Conservation (phyloP, 2,113 vertebrate genomes). For the Oncorhynchus clarkii region DNA sequence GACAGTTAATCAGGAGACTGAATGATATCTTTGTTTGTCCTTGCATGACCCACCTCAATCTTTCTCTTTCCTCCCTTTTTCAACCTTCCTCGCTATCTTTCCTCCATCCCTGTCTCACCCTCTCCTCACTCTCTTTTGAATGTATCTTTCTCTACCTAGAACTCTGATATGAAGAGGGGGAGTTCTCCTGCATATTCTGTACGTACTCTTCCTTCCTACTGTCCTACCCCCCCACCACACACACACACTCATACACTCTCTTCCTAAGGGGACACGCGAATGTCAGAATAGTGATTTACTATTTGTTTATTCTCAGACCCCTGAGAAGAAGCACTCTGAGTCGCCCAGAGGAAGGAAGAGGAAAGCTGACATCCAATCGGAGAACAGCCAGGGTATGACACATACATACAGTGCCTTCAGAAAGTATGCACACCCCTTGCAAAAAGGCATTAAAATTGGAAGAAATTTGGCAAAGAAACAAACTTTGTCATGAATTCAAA, state of each 20-base stretch:
- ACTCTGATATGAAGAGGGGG: slow-evolving; percentile 77
- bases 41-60: slow-evolving; percentile 34
- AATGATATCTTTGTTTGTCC: slow-evolving; percentile 5
- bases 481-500: too few relatives aligned
- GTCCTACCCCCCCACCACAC: slow-evolving; percentile 13
- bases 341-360: slow-evolving; percentile 94
- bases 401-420: not conserved
- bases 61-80: slow-evolving; percentile 12
- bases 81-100: slow-evolving; percentile 26
- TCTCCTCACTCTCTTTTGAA: slow-evolving; percentile 27
- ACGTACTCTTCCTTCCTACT: slow-evolving; percentile 56
- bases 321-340: slow-evolving; percentile 97
- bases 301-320: slow-evolving; percentile 78
- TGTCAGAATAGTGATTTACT: slow-evolving; percentile 21
- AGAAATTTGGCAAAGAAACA: too few relatives aligned
- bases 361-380: slow-evolving; percentile 95
- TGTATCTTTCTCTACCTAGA: slow-evolving; percentile 54
- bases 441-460: too few relatives aligned
- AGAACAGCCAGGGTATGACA: slow-evolving; percentile 92
- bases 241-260: not conserved
- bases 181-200: slow-evolving; percentile 79
- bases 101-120: not conserved
- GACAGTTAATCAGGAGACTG: not conserved
- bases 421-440: too few relatives aligned
- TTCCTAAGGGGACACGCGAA: too few relatives aligned